A percentile compares a stretch with the other conserved stretches of the same genome.
Conservation (phyloP, 2,797 vertebrate species). For the Enteromius radiatus region DNA sequence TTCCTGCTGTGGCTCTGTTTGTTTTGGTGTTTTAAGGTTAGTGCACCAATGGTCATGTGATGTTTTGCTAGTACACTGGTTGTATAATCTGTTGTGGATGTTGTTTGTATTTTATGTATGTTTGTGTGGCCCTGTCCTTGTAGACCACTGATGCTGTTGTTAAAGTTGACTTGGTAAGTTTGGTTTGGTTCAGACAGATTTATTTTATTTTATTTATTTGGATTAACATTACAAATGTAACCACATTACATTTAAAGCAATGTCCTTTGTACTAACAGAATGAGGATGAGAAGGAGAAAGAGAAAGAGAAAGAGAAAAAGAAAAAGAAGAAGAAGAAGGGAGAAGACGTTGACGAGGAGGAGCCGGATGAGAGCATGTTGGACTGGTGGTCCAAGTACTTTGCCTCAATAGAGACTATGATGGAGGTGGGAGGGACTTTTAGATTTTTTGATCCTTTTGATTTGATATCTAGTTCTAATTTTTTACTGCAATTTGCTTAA, state of each 20-base stretch:
- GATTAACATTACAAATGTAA: background rate
- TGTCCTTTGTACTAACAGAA: constrained; percentile 69
- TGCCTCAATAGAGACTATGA: constrained; percentile 93
- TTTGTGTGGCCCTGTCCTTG: constrained; percentile 60
- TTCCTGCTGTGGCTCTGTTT: background rate
- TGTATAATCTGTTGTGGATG: constrained; percentile 22
- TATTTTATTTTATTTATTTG: background rate
- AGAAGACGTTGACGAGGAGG: constrained; percentile 88
- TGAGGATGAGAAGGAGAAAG: constrained; percentile 80
- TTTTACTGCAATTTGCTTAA: background rate
- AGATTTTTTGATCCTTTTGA: background rate
- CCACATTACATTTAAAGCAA: background rate
- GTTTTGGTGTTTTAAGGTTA: constrained; percentile 5
- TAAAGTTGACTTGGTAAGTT: constrained; percentile 96
- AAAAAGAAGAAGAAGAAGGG: constrained; percentile 92
- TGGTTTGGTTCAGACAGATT: constrained; percentile 3
- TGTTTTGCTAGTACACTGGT: constrained; percentile 10
- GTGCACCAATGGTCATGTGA: constrained; percentile 8
- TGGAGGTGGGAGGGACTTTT: constrained; percentile 82
- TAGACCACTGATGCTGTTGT: constrained; percentile 95
- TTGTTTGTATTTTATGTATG: constrained; percentile 60
- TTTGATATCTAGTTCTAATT: background rate
- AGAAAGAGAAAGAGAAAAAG: constrained; percentile 80
- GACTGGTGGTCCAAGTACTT: constrained; percentile 99
- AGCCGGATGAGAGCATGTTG: constrained; percentile 90